A percentile compares a stretch with the other conserved stretches of the same genome.
These are phyloP conservation scores for Diploptera punctata DNA, from an alignment of 2,888 invertebrate species.

Conservation along the genomic window DNA sequence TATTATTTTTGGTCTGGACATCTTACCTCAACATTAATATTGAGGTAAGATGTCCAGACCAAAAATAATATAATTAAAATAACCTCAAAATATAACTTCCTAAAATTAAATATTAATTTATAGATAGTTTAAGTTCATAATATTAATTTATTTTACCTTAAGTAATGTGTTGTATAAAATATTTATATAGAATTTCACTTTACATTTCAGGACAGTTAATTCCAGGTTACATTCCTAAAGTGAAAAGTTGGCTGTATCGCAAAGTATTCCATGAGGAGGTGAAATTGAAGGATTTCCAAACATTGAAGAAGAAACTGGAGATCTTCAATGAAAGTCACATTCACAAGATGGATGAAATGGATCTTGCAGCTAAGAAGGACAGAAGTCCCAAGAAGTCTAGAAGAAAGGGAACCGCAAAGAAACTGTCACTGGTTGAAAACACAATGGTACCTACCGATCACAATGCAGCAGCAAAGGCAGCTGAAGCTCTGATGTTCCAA, in stretches of 20 bases:
- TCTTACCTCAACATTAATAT: no score
- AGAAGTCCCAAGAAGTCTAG: constrained; percentile 32
- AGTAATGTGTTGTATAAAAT: neutral
- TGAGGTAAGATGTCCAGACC: no score
- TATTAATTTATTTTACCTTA: neutral
- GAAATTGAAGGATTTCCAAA: constrained; percentile 36
- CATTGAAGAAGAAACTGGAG: constrained; percentile 32
- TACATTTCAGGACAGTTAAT: constrained; percentile 34
- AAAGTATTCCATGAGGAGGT: constrained; percentile 47
- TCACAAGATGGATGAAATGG: constrained; percentile 26
- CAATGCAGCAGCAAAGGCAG: constrained; percentile 25
- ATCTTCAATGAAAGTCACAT: constrained; percentile 29
- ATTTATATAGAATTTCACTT: neutral
- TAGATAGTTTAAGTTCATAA: neutral
- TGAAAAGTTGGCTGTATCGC: constrained; percentile 47
- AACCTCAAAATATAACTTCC: no score
- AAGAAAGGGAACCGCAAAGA: constrained; percentile 39
- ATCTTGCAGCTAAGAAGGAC: constrained; percentile 20
- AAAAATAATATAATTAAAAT: no score
- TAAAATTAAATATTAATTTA: neutral
- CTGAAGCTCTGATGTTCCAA: constrained; percentile 31
- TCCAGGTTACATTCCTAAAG: constrained; percentile 41
- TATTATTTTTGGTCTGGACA: no score
- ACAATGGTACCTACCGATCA: constrained; percentile 9
- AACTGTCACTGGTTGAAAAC: constrained; percentile 28